These are phyloP conservation scores for Brachionus manjavacas DNA, from an alignment of 1,140 invertebrate genomes.

Conservation along the genomic window DNA sequence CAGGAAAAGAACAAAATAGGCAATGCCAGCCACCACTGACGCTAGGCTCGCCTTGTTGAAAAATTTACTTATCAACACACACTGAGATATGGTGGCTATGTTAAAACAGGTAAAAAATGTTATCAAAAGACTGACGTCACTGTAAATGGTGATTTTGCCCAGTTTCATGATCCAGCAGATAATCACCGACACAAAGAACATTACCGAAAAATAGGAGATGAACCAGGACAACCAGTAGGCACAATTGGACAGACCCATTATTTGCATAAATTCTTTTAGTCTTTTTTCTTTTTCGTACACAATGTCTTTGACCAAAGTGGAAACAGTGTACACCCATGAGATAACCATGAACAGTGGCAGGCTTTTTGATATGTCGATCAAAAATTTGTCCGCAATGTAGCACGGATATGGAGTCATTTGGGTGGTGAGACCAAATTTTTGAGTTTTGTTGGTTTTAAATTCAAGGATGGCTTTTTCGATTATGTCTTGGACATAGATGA, in stretches of 20 bases:
- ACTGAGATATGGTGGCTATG: conserved; percentile 60
- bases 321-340: conserved; percentile 67
- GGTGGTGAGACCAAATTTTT: conserved; percentile 5
- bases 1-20: conserved; percentile 70
- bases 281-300: conserved; percentile 66
- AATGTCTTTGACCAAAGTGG: conserved; percentile 70
- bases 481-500: conserved; percentile 68
- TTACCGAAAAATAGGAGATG: conserved; percentile 61
- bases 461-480: conserved; percentile 66
- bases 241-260: conserved; percentile 63
- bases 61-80: conserved; percentile 62
- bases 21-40: conserved; percentile 64
- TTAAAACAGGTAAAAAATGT: conserved; percentile 51
- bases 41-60: conserved; percentile 68
- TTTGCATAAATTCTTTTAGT: conserved; percentile 63
- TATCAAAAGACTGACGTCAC: not conserved
- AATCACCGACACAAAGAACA: conserved; percentile 60
- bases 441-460: conserved; percentile 44
- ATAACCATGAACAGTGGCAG: conserved; percentile 70
- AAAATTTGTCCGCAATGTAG: conserved; percentile 56
- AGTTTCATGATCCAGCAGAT: conserved; percentile 46
- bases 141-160: not conserved
- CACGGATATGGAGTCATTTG: conserved; percentile 18
- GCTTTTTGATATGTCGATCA: conserved; percentile 63
- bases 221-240: conserved; percentile 66